phyloP scores from a whole-genome alignment of 2,113 vertebrate species.

The Ariopsis seemanni region DNA sequence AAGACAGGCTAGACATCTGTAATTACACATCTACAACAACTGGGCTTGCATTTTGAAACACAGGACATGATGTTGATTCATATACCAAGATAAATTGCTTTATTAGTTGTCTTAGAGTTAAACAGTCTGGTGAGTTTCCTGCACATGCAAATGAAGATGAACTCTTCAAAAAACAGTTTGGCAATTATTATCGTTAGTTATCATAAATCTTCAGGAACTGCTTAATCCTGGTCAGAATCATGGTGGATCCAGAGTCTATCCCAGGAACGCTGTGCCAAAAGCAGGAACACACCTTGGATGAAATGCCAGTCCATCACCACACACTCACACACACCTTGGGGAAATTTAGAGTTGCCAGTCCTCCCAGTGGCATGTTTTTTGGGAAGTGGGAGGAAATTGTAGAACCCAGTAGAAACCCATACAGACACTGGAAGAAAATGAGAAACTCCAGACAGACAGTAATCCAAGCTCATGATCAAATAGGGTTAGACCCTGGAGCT shows the following conservation, averaged over 20 bases:
- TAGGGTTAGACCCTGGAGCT: background rate
- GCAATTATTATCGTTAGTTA: background rate
- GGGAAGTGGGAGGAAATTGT: background rate
- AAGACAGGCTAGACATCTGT: background rate
- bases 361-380: background rate
- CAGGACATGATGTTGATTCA: background rate
- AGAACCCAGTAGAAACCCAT: background rate
- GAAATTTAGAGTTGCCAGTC: background rate
- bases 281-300: background rate
- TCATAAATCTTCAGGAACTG: background rate
- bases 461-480: background rate
- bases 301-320: background rate
- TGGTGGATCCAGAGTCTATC: background rate
- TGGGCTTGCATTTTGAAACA: background rate
- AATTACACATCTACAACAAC: slow-evolving; percentile 1
- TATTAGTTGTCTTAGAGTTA: background rate
- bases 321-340: background rate
- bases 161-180: background rate
- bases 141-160: background rate
- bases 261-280: background rate
- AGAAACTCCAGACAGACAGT: background rate
- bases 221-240: background rate
- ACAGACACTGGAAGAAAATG: background rate
- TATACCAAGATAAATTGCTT: background rate
- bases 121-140: background rate